Conservation (phyloP, 2,797 vertebrate genomes). For the Acanthopagrus latus region DNA sequence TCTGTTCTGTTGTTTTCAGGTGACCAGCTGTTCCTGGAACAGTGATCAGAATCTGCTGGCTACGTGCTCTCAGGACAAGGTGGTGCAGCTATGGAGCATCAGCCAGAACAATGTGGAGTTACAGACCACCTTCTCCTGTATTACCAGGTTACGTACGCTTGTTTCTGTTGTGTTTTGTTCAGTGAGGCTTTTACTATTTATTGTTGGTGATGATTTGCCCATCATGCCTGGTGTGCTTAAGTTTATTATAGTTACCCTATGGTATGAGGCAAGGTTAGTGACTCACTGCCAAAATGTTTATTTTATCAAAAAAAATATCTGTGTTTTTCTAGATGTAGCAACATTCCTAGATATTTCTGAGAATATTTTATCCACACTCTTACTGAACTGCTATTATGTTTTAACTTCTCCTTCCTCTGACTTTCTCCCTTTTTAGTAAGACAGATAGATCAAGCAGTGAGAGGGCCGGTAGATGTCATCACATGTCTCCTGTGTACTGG, state of each 20-base stretch:
- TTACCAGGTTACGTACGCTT: constrained; percentile 70
- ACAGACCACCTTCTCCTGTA: constrained; percentile 84
- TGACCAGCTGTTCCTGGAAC: constrained; percentile 86
- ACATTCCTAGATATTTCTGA: neutral
- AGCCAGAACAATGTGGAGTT: constrained; percentile 79
- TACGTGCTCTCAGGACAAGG: constrained; percentile 87
- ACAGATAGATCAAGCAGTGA: constrained; percentile 73
- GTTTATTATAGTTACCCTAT: neutral
- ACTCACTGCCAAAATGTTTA: neutral
- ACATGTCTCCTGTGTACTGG: constrained; percentile 84
- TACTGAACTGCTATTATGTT: neutral
- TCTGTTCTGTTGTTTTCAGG: constrained; percentile 68
- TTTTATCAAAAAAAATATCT: neutral
- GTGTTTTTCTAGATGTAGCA: neutral
- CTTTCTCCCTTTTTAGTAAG: constrained; percentile 69
- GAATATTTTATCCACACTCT: neutral
- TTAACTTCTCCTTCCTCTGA: neutral
- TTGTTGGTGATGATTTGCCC: neutral
- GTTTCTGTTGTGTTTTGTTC: neutral
- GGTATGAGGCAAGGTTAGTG: too few species aligned
- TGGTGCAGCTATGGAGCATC: constrained; percentile 86
- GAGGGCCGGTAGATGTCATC: constrained; percentile 73
- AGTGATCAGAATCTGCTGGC: constrained; percentile 83
- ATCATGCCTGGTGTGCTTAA: neutral
- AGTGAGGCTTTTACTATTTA: neutral